A percentile compares a stretch with the other conserved stretches of the same genome.
These are phyloP conservation scores for Pachyseris speciosa DNA, from an alignment of 64 coral and sea anemone genomes.

Conservation along the genomic window DNA sequence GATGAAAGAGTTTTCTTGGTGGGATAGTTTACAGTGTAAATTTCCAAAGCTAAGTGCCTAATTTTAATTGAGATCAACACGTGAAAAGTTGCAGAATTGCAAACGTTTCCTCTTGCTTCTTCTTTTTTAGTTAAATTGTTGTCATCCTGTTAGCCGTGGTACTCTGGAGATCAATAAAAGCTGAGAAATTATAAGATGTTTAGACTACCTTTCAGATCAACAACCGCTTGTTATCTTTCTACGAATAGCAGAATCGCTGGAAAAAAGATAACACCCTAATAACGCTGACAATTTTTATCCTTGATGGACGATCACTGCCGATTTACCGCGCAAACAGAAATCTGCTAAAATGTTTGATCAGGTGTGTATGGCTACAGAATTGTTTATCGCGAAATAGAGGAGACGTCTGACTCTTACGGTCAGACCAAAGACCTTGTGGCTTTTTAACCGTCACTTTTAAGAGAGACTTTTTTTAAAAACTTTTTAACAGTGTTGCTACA, in stretches of 20 bases:
- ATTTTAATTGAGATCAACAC: no score
- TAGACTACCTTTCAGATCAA: neutral
- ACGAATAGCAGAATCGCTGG: neutral
- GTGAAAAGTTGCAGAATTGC: no score
- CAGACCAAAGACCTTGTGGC: neutral
- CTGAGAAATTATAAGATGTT: neutral
- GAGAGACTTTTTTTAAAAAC: no score
- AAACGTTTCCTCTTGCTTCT: neutral
- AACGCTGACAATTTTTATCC: neutral
- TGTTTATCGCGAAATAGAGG: neutral
- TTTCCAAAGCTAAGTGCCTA: no score
- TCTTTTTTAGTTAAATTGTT: neutral
- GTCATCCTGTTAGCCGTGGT: neutral
- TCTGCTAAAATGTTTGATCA: constrained; percentile 14
- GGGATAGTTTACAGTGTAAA: no score
- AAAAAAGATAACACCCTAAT: neutral
- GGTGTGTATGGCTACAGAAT: neutral
- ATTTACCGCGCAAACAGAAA: neutral
- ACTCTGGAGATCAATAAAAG: neutral
- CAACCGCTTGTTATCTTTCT: no score
- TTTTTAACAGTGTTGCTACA: no score
- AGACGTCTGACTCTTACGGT: neutral
- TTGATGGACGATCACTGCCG: neutral
- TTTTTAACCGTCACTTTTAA: neutral
- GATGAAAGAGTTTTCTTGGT: no score